Conservation (phyloP, 2,797 vertebrate genomes). For the Acanthurus tractus region DNA sequence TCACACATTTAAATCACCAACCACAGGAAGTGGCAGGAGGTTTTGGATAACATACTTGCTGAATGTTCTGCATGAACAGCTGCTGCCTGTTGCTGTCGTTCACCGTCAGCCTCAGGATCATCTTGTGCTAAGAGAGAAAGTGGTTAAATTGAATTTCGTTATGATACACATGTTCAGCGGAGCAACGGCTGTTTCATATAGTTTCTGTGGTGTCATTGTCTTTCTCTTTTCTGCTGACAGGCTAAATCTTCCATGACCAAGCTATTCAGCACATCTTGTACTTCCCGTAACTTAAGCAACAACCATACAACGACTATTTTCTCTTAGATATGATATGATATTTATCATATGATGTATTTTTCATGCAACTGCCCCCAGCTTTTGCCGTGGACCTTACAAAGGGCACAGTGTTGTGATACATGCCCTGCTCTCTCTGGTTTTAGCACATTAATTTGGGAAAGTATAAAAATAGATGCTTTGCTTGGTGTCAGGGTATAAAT, state of each 20-base stretch:
- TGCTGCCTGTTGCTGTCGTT: constrained; percentile 65
- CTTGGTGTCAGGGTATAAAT: not conserved
- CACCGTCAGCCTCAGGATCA: constrained; percentile 28
- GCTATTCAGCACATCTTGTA: not conserved
- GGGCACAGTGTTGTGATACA: constrained; percentile 5
- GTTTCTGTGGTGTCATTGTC: not conserved
- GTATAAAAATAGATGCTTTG: not conserved
- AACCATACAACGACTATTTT: constrained; percentile 6
- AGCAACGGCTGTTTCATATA: not conserved
- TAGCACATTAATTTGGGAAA: not conserved
- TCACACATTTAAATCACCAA: constrained; percentile 37
- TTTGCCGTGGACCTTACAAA: not conserved
- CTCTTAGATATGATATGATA: not conserved
- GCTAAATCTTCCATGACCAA: not conserved
- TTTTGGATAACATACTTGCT: constrained; percentile 46
- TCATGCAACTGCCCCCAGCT: not conserved
- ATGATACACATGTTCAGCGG: not conserved
- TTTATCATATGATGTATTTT: too few species aligned
- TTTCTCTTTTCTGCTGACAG: not conserved
- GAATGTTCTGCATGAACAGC: constrained; percentile 50
- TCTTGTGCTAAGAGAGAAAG: constrained; percentile 26
- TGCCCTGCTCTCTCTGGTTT: not conserved
- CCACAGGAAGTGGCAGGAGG: constrained; percentile 52
- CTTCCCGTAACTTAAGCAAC: not conserved
- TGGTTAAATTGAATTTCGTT: constrained; percentile 12